A percentile compares a stretch with the other conserved stretches of the same genome.
Conservation (phyloP, 2,888 invertebrate species). For the Tachystola acroxantha region DNA sequence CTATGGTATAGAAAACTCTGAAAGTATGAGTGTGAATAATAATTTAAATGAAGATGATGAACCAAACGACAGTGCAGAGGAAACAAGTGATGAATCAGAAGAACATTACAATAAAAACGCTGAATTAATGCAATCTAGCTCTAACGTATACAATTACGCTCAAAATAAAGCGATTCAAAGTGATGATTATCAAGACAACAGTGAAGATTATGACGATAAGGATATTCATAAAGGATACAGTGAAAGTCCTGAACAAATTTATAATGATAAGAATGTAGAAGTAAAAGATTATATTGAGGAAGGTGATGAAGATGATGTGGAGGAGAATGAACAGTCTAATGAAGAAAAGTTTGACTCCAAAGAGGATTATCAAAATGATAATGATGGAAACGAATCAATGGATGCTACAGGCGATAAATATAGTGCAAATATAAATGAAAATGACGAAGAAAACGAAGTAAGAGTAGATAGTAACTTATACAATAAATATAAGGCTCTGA, state of each 20-base stretch:
- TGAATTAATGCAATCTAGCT: constrained; percentile 44
- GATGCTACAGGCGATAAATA: too few relatives aligned
- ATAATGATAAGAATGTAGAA: constrained; percentile 13
- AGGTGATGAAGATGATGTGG: constrained; percentile 17
- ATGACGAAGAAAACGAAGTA: constrained; percentile 10
- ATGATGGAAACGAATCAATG: too few relatives aligned
- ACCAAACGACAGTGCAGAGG: constrained; percentile 33
- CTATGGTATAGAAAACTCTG: constrained; percentile 10
- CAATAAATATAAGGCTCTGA: constrained; percentile 35
- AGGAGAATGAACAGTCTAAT: constrained; percentile 3
- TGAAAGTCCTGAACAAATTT: constrained; percentile 12
- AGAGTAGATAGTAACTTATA: constrained; percentile 28
- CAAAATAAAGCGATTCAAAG: constrained; percentile 25
- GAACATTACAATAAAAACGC: constrained; percentile 21
- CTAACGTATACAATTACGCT: constrained; percentile 41
- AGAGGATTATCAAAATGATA: too few relatives aligned
- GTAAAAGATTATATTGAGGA: constrained; percentile 21
- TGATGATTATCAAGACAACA: constrained; percentile 17
- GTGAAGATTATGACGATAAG: constrained; percentile 13
- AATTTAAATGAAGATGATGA: constrained; percentile 25
- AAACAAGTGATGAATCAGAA: constrained; percentile 19
- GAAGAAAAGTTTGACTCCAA: too few relatives aligned
- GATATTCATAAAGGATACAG: constrained; percentile 10
- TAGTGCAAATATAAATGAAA: constrained; percentile 17
- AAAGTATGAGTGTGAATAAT: constrained; percentile 2